Conservation (phyloP, 2,113 vertebrate genomes). For the Cebus imitator region DNA sequence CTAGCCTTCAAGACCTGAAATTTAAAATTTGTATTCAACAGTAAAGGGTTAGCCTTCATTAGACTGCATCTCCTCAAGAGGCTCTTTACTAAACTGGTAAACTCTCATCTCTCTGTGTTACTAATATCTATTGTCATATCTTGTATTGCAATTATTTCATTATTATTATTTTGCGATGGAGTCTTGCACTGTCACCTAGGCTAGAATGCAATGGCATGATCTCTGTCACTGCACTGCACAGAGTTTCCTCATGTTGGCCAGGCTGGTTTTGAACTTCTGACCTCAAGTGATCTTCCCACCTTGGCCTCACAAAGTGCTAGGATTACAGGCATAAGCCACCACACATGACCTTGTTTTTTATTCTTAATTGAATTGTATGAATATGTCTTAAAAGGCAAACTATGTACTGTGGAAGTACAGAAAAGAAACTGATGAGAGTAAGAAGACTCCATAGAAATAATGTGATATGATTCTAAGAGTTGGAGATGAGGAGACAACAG, state of each 20-base stretch:
- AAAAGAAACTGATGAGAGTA: constrained; percentile 1
- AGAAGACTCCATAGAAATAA: background rate
- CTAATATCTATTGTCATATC: background rate
- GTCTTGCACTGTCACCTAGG: too few relatives aligned
- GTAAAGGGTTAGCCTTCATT: background rate
- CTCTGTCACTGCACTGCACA: too few relatives aligned
- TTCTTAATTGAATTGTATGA: background rate
- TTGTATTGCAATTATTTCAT: background rate
- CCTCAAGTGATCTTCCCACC: too few relatives aligned
- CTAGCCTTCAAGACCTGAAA: background rate
- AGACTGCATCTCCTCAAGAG: background rate
- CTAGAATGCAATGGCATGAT: too few relatives aligned
- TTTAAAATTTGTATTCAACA: background rate
- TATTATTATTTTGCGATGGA: background rate
- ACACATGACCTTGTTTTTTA: too few relatives aligned
- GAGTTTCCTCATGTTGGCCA: too few relatives aligned
- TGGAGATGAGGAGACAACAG: background rate
- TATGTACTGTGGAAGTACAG: background rate
- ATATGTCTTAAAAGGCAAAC: constrained; percentile 20
- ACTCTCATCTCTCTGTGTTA: background rate
- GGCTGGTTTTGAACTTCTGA: too few relatives aligned
- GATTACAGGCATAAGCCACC: too few relatives aligned
- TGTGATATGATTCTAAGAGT: background rate
- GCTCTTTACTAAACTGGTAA: background rate
- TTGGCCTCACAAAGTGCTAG: too few relatives aligned